phyloP scores from a whole-genome alignment of 2,797 vertebrate genomes.

The Chromobotia macracanthus region DNA sequence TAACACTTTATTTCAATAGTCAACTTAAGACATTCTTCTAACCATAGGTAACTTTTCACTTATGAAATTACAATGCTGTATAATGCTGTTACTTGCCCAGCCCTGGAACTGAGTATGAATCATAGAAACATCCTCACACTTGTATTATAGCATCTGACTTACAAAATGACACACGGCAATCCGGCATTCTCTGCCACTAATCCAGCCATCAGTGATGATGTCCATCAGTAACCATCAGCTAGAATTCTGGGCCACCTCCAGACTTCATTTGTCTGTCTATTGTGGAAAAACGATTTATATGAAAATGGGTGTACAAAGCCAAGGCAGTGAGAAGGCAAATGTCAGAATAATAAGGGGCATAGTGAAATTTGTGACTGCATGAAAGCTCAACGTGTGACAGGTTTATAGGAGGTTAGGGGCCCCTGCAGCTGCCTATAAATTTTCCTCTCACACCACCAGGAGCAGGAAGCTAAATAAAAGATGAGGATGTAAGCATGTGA shows the following conservation, averaged over 20 bases:
- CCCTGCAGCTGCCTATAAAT: conserved; percentile 58
- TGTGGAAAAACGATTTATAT: conserved; percentile 46
- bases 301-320: conserved; percentile 40
- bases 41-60: no score
- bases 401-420: conserved; percentile 58
- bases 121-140: background rate
- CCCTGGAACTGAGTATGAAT: background rate
- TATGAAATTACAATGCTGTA: no score
- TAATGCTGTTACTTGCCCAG: background rate
- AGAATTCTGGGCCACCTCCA: conserved; percentile 22
- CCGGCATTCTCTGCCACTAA: background rate
- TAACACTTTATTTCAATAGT: no score
- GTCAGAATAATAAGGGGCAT: conserved; percentile 31
- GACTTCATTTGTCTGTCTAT: conserved; percentile 19
- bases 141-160: background rate
- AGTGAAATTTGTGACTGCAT: conserved; percentile 55
- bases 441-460: conserved; percentile 24
- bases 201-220: background rate
- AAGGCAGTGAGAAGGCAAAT: conserved; percentile 1
- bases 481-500: conserved; percentile 56
- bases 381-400: conserved; percentile 50
- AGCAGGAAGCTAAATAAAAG: conserved; percentile 61
- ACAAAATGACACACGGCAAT: no score
- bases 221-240: background rate
- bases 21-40: no score